Conservation (phyloP, 2,888 invertebrate genomes). For the Iphiclides podalirius region DNA sequence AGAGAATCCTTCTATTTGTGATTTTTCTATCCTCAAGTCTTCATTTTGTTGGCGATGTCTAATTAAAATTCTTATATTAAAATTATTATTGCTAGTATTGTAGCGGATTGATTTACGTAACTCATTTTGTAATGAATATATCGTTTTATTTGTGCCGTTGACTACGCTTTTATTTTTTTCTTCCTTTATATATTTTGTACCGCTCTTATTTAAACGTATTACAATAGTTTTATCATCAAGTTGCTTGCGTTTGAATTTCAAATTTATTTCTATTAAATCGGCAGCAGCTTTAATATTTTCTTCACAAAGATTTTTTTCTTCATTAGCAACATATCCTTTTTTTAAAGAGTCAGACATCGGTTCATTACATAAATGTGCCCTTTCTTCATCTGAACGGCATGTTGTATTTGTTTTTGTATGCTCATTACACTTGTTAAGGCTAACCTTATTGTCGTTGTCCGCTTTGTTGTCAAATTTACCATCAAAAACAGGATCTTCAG, state of each 20-base stretch:
- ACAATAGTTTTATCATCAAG: slow-evolving; percentile 49
- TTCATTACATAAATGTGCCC: slow-evolving; percentile 43
- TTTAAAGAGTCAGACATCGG: slow-evolving; percentile 38
- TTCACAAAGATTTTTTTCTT: slow-evolving; percentile 29
- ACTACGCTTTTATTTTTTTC: slow-evolving; percentile 26
- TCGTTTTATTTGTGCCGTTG: slow-evolving; percentile 33
- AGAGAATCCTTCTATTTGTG: slow-evolving; percentile 38
- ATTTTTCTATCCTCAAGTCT: slow-evolving; percentile 10
- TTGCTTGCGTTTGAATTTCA: slow-evolving; percentile 52
- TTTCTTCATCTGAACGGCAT: slow-evolving; percentile 33
- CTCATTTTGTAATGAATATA: slow-evolving; percentile 40
- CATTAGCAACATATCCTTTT: slow-evolving; percentile 29
- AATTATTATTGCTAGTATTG: slow-evolving; percentile 46
- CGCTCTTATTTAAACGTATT: slow-evolving; percentile 42
- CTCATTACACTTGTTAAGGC: not conserved
- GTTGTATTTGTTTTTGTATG: not conserved
- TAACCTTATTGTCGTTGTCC: not conserved
- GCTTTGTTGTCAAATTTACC: not conserved
- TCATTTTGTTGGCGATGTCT: slow-evolving; percentile 47
- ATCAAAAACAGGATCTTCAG: not conserved
- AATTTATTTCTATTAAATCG: slow-evolving; percentile 58
- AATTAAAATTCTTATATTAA: slow-evolving; percentile 57
- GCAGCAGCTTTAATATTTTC: slow-evolving; percentile 41
- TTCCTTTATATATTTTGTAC: slow-evolving; percentile 23
- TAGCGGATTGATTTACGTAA: slow-evolving; percentile 29